These are phyloP conservation scores for Andrena flavipes DNA, from an alignment of 2,888 invertebrate species.

Conservation along the genomic window DNA sequence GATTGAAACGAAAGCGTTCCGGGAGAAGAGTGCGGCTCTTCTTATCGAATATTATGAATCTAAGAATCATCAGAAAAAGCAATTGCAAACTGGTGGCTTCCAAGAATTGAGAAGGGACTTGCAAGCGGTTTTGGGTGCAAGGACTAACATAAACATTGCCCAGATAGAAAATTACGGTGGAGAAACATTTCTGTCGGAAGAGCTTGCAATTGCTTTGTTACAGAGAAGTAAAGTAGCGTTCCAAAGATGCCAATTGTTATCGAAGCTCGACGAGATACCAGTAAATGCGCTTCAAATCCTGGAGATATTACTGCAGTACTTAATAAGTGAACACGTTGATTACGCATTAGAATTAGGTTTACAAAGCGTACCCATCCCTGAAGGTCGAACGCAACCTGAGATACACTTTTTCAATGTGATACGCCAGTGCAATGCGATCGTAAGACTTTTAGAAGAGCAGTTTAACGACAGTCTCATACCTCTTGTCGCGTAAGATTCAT, in stretches of 20 bases:
- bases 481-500: conserved; percentile 90
- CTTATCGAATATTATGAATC: conserved; percentile 95
- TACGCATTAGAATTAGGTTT: conserved; percentile 98
- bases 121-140: conserved; percentile 96
- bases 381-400: conserved; percentile 93
- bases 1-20: conserved; percentile 91
- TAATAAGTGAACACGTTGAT: conserved; percentile 97
- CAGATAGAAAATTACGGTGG: conserved; percentile 98
- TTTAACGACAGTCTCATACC: conserved; percentile 96
- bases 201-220: conserved; percentile 95
- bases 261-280: conserved; percentile 91
- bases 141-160: conserved; percentile 96
- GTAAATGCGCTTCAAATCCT: conserved; percentile 92
- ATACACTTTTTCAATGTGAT: conserved; percentile 97
- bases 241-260: conserved; percentile 93
- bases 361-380: conserved; percentile 94
- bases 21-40: conserved; percentile 90
- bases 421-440: conserved; percentile 96
- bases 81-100: conserved; percentile 95
- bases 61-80: conserved; percentile 97
- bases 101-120: conserved; percentile 97
- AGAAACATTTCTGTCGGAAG: conserved; percentile 98
- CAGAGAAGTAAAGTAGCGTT: conserved; percentile 96
- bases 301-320: conserved; percentile 93
- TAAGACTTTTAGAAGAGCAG: conserved; percentile 96